Percentiles rank a stretch among this genome's conserved stretches.
Conservation (phyloP, 2,113 vertebrate genomes). For the Heterochromis multidens region DNA sequence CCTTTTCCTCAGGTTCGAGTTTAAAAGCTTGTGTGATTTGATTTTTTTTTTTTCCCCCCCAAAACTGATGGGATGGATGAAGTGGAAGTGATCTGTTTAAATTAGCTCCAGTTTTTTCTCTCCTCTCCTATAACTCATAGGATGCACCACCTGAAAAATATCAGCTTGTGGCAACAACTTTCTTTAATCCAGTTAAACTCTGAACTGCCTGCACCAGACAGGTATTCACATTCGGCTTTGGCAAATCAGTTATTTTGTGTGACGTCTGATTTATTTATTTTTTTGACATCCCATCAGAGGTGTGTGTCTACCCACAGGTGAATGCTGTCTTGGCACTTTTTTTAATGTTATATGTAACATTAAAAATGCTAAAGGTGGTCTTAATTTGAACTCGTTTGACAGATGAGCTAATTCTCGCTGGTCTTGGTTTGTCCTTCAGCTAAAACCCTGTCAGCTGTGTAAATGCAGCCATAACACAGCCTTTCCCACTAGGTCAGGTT, state of each 20-base stretch:
- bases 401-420: background rate
- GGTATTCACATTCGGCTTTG: background rate
- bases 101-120: background rate
- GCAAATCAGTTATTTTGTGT: background rate
- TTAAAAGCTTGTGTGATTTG: background rate
- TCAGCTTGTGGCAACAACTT: background rate
- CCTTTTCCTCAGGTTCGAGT: background rate
- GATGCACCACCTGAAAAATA: background rate
- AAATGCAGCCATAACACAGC: slow-evolving; percentile 9
- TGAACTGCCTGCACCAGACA: background rate
- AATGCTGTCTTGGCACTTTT: background rate
- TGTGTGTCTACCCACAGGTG: background rate
- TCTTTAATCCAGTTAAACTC: slow-evolving; percentile 8
- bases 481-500: slow-evolving; percentile 26
- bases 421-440: background rate
- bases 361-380: background rate
- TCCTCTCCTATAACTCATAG: background rate
- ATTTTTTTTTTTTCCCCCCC: background rate
- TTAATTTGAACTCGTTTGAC: background rate
- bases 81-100: background rate
- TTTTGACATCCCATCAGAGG: background rate
- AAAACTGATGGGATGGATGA: background rate
- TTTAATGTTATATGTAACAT: background rate
- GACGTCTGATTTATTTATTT: background rate
- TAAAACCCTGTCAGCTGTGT: background rate